Evolutionary conservation across 1,140 invertebrate genomes (phyloP), one percentile per base, ranked within the genome.

Genomic region (Galleria mellonella): DNA sequence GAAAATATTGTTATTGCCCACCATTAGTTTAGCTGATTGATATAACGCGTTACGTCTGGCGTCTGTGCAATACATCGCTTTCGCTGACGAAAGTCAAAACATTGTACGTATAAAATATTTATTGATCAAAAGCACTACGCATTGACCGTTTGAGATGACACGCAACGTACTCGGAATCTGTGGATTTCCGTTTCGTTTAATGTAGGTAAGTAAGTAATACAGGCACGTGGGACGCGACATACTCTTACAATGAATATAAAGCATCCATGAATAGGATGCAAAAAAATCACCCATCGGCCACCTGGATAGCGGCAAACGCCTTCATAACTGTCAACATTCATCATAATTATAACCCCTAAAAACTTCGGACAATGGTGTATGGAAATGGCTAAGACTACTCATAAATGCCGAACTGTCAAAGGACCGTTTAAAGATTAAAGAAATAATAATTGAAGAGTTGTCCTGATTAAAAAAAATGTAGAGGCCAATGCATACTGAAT

Each of bases 1-100:
- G 60, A 64, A 69, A 74, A 79, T 75, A 79, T 72, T 72, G 59
- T 70, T 72, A 79, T 72, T 68, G 56, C 51, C 47, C 37, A 50
- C 62, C 55, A 58, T 55, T 47, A 55, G 59, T 70, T 60, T 55
- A 49, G 59, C 65, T 64, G 75, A 83, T 75, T 79, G 68, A 79
- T 66, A 73, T 47, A 60, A 61, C 45, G 47, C 37, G 57, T 50
- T 56, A 51, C 49, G 49, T 53, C 48, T 62, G 60, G 51, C 55
- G 62, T 62, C 68, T 76, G 77, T 44, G 55, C 51, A 56, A 72
- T 47, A 49, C 55, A 62, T 72, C 67, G 66, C 65, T 76, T 71
- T 67, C 60, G 50, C 60, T 59, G 53, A 78, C 69, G 68, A 76
- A 72, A 72, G 68, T 72, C 62, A 63, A 63, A 69, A 68, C 63